Evolutionary conservation across 2,888 invertebrate species (phyloP), one percentile per base, ranked within the genome.

Genomic region (Apamea epomidion): DNA sequence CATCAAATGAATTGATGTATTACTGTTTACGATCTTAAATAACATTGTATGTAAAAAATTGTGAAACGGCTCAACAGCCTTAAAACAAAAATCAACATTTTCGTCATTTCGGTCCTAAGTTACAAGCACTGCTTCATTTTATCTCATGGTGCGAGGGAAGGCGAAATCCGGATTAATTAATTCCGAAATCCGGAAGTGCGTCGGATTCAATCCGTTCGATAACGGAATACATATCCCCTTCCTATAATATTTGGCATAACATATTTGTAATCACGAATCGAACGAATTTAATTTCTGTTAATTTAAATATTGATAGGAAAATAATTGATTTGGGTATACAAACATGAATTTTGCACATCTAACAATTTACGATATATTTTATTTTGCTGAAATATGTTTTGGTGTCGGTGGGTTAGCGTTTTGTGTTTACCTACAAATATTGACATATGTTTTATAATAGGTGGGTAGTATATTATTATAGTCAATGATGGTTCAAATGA

Each of bases 101-200:
- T 75, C 76, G 65, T 72, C 60, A 74, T 78, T 78, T 76, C 25
- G 16, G 21, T 64, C 29, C 37, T 74, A 70, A 80, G 73, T 73
- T 32, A n/a, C 5, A 69, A 62, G 8, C 54, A 78, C 81, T 81
- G 88, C 89, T 92, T 91, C 90, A 91, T 92, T 93, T 93, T 93
- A 95, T 93, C 92, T 93, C 92, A 88, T 91, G 92, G 93, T 92
- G 90, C 92, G 89, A 93, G 93, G 92, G 91, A 91, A 91, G 89
- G 89, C 91, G 92, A 91, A 93, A 93, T 93, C 93, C 91, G 85
- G 94, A 94, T 95, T 95, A 95, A 95, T 95, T 95, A 95, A 95
- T 95, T 93, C 92, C 84, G 90, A 92, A 92, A 91, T 90, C 87
- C 81, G 91, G 91, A 94, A 92, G 91, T 93, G 90, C 91, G 90